Evolutionary conservation across 2,113 vertebrate genomes (phyloP).

Genomic region (Ceratotherium simum): DNA sequence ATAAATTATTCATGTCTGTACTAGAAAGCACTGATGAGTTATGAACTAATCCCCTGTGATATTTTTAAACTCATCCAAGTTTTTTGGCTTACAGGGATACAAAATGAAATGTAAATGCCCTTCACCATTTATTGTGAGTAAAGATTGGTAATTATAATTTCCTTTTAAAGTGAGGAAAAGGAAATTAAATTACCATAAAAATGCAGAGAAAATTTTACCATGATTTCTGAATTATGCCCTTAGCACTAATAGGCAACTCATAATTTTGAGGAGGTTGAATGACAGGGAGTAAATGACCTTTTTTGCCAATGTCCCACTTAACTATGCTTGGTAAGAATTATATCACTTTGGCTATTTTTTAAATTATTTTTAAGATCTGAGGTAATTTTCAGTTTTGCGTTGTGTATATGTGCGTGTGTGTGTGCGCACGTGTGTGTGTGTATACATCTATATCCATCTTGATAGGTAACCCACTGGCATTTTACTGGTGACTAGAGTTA

Average conservation of each 20-base stretch:
- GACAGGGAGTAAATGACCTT: not conserved
- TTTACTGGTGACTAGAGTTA: constrained; percentile 7
- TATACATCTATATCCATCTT: not conserved
- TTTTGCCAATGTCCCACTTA: not conserved
- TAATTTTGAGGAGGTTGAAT: not conserved
- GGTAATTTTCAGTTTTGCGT: not conserved
- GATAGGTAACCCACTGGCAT: not conserved
- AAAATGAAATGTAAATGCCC: constrained; percentile 29
- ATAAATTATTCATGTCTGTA: not conserved
- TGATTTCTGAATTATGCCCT: constrained; percentile 1
- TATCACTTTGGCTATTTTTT: not conserved
- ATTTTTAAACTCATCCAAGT: constrained; percentile 19
- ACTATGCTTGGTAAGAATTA: not conserved
- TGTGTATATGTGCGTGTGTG: not conserved
- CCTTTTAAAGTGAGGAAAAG: constrained; percentile 45
- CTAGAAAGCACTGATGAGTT: constrained; percentile 37
- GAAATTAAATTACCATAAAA: constrained; percentile 52
- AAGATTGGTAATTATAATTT: constrained; percentile 51
- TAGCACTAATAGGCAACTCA: not conserved
- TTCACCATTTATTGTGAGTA: not conserved
- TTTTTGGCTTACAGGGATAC: not conserved
- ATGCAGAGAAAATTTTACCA: not conserved
- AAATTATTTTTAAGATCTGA: constrained; percentile 4
- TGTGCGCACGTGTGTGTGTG: not conserved
- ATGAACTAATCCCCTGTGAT: not conserved